These are phyloP conservation scores for Elegia similella DNA, from an alignment of 2,888 invertebrate species.

Conservation along the genomic window DNA sequence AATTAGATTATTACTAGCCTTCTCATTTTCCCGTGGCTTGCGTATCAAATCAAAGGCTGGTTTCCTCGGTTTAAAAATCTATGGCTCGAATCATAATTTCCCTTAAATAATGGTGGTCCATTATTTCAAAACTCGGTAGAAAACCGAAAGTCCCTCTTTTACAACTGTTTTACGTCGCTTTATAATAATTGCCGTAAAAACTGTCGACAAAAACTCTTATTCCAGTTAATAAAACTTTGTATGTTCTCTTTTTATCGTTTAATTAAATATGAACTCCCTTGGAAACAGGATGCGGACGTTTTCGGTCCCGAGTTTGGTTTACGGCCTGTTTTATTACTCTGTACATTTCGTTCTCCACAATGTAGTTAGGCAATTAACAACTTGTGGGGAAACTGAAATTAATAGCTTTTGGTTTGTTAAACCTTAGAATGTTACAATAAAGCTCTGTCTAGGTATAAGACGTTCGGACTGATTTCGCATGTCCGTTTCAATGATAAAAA, in stretches of 20 bases:
- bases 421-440: too few species aligned
- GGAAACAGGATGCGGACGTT: not conserved
- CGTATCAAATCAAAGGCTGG: too few species aligned
- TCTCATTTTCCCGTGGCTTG: too few species aligned
- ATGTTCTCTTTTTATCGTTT: not conserved
- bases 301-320: conserved; percentile 13
- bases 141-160: too few species aligned
- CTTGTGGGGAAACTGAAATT: not conserved
- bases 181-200: not conserved
- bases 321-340: conserved; percentile 12
- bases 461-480: too few species aligned
- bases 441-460: too few species aligned
- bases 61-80: too few species aligned
- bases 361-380: conserved; percentile 2
- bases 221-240: not conserved
- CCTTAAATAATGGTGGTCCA: too few species aligned
- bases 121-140: too few species aligned
- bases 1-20: too few species aligned
- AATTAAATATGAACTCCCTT: not conserved
- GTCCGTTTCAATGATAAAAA: too few species aligned
- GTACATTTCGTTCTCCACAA: conserved; percentile 5
- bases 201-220: not conserved
- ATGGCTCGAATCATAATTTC: too few species aligned
- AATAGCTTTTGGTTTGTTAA: not conserved
- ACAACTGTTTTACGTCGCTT: not conserved